Base-by-base conservation (phyloP, 2,888 invertebrate species). In the Ornithoptera priamus region DNA sequence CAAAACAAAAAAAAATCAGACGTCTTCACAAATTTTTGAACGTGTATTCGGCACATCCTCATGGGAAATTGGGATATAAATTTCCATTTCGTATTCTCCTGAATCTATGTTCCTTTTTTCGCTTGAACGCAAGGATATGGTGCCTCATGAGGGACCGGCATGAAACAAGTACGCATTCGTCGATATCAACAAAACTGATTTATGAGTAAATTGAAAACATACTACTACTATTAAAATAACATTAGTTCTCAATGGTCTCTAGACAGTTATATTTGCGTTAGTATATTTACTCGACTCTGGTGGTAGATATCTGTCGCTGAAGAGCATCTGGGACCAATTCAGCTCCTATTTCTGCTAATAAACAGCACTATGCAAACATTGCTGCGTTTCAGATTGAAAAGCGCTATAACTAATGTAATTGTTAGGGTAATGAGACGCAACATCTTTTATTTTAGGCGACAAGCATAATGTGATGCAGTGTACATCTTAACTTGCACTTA, bases 61-160 rank as follows among this genome's bases (percentile, higher is more conserved):
- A 18, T 65, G 69, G 69, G 69, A 69, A 69, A 69, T 69, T 65
- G 62, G 24, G 50, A 62, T 66, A 69, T 59, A 69, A 58, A 66
- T 66, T 62, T 69, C 58, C 58, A 59, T 66, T 69, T 58, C 65
- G 50, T 57, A 24, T 56, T 36, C 50, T 50, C 57, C 50, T 62
- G 58, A 62, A 66, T 59, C 46, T 62, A 20, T 62, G 36, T 66
- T 15, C 62, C 50, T 64, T 65, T 66, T 46, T 50, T 8, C 46
- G 30, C 20, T 24, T 57, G 46, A 69, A 65, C 46, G 30, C 56
- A 66, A 62, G 62, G 22, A 66, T 66, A 62, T 62, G n/a, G 30
- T 58, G 46, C 17, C 18, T 50, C 50, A 50, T 50, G 50, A 50
- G 50, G 15, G 12, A 18, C 50, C 18, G 50, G 50, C 5, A 5